Evolutionary conservation across 2,113 vertebrate genomes (phyloP).

Genomic region (Centropus unirufus): DNA sequence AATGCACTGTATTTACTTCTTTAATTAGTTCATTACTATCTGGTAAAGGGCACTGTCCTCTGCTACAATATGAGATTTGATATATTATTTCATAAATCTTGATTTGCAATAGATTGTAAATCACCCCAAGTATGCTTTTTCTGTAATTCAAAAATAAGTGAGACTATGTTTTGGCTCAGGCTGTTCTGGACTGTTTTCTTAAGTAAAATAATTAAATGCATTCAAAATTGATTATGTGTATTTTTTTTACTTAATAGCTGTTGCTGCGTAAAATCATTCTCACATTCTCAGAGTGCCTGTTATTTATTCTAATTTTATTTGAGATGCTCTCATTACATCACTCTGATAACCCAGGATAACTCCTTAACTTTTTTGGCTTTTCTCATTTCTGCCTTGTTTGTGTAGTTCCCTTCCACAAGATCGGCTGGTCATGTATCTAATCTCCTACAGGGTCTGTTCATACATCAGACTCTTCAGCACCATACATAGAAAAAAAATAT

Average conservation of each 20-base stretch:
- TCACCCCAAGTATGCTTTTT: neutral
- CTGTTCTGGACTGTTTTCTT: neutral
- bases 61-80: neutral
- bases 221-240: neutral
- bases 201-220: neutral
- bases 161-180: neutral
- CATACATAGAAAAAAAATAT: conserved; percentile 38
- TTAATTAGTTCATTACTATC: neutral
- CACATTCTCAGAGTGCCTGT: neutral
- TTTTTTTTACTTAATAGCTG: neutral
- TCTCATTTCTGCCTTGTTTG: conserved; percentile 3
- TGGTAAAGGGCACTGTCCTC: neutral
- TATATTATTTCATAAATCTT: conserved; percentile 8
- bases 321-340: neutral
- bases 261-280: neutral
- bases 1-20: neutral
- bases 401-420: neutral
- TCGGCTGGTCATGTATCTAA: neutral
- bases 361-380: neutral
- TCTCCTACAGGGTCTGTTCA: neutral
- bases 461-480: conserved; percentile 1
- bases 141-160: neutral
- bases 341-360: neutral
- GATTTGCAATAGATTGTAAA: neutral
- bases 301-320: neutral